These are phyloP conservation scores for Alcis repandata DNA, from an alignment of 2,888 invertebrate species.

Conservation along the genomic window DNA sequence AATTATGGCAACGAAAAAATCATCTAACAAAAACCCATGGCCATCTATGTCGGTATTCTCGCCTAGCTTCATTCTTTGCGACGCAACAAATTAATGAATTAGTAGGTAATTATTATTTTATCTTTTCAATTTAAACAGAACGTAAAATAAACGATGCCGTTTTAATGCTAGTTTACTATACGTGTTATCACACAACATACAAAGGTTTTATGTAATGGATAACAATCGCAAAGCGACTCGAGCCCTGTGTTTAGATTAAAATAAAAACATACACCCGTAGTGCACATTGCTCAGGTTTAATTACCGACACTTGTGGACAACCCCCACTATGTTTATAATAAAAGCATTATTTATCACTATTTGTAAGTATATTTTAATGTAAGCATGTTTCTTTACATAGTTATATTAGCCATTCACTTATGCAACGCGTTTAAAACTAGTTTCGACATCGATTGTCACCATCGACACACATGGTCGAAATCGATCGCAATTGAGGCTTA, in stretches of 20 bases:
- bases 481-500: too few species aligned
- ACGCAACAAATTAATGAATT: neutral
- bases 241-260: too few species aligned
- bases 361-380: neutral
- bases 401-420: too few species aligned
- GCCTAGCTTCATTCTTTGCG: neutral
- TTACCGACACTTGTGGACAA: neutral
- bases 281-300: neutral
- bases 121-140: slow-evolving; percentile 1
- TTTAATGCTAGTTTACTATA: neutral
- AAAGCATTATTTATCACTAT: neutral
- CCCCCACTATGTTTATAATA: neutral
- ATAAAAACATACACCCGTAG: too few species aligned
- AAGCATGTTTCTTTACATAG: neutral
- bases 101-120: neutral
- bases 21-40: too few species aligned
- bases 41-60: neutral
- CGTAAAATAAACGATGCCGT: slow-evolving; percentile 5
- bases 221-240: too few species aligned
- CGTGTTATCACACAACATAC: neutral
- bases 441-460: too few species aligned
- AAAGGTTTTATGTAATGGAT: neutral
- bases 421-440: too few species aligned
- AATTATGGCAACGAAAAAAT: too few species aligned
- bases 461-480: too few species aligned